Conservation (phyloP, 2,888 invertebrate species). For the Hydrotaea diabolus region DNA sequence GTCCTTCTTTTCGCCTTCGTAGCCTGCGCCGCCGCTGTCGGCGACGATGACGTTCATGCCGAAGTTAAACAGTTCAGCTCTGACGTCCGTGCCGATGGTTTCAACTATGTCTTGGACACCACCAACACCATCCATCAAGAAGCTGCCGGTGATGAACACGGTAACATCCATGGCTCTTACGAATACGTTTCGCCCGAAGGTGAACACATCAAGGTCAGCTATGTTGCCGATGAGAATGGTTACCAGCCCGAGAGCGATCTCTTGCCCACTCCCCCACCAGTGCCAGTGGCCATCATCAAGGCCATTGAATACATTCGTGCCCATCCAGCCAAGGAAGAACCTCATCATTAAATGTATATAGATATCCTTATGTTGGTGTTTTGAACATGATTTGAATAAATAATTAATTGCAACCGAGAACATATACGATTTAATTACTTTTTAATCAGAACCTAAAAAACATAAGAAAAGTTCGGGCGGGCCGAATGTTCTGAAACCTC, state of each 20-base stretch:
- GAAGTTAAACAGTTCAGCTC: slow-evolving; percentile 30
- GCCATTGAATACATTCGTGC: slow-evolving; percentile 81
- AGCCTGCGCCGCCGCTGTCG: background rate
- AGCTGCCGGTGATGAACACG: slow-evolving; percentile 74
- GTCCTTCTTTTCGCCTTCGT: slow-evolving; percentile 24
- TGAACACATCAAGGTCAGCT: slow-evolving; percentile 71
- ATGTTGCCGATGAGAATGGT: slow-evolving; percentile 76
- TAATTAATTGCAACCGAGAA: too few species aligned
- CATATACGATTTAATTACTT: too few species aligned
- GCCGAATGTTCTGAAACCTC: too few species aligned
- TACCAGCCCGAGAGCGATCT: slow-evolving; percentile 70
- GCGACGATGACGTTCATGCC: slow-evolving; percentile 11
- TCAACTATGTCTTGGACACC: slow-evolving; percentile 71
- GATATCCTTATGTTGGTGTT: too few species aligned
- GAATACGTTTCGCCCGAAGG: slow-evolving; percentile 76
- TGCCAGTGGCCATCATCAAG: slow-evolving; percentile 70
- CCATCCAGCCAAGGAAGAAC: slow-evolving; percentile 68
- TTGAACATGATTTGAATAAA: too few species aligned
- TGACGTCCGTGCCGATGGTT: slow-evolving; percentile 75
- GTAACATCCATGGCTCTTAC: slow-evolving; percentile 73
- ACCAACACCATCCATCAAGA: slow-evolving; percentile 71
- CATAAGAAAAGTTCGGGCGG: too few species aligned
- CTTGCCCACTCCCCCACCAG: slow-evolving; percentile 70
- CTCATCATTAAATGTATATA: background rate
- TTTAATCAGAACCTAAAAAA: too few species aligned